Conservation (phyloP, 2,113 vertebrate species). For the Apodemus speciosus region DNA sequence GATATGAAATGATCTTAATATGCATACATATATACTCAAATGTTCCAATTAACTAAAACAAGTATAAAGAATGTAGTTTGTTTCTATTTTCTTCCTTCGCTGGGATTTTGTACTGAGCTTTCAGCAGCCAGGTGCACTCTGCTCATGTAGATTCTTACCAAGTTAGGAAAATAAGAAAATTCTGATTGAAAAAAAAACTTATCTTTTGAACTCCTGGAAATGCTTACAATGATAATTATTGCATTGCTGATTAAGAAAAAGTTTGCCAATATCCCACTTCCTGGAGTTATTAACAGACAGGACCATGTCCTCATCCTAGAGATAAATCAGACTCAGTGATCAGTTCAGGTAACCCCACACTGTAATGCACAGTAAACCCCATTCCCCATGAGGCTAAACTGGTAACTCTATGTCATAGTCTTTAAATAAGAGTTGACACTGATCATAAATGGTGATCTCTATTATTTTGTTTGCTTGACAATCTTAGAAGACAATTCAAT, state of each 20-base stretch:
- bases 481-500: slow-evolving; percentile 35
- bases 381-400: background rate
- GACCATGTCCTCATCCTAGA: background rate
- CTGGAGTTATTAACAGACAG: background rate
- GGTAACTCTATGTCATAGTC: background rate
- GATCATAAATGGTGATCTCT: background rate
- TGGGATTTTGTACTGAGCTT: background rate
- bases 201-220: slow-evolving; percentile 26
- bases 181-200: background rate
- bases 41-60: slow-evolving; percentile 7
- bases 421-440: background rate
- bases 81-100: background rate
- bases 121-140: background rate
- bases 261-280: slow-evolving; percentile 13
- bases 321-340: slow-evolving; percentile 4
- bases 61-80: background rate
- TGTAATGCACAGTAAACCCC: background rate
- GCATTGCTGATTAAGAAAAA: background rate
- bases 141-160: background rate
- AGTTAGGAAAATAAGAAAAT: slow-evolving; percentile 1
- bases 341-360: background rate
- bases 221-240: background rate
- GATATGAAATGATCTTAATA: slow-evolving; percentile 38
- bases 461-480: slow-evolving; percentile 33
- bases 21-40: background rate